phyloP scores from a whole-genome alignment of 2,113 vertebrate species.

The Chlamydotis undulata region DNA sequence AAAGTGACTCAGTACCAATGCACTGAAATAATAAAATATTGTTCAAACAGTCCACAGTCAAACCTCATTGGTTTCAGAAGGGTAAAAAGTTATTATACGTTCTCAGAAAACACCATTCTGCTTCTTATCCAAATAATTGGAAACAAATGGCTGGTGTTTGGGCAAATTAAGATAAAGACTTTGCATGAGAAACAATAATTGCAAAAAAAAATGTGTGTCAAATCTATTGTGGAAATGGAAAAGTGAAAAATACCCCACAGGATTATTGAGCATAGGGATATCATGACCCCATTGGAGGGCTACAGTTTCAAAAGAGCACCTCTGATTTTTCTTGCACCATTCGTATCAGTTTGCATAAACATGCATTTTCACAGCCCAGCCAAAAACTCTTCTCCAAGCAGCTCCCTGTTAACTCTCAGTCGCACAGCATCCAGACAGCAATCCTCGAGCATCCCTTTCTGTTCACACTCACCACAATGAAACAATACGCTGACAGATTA shows the following conservation, averaged over 20 bases:
- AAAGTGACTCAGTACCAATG: not conserved
- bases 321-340: not conserved
- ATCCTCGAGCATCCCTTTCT: not conserved
- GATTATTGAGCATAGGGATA: not conserved
- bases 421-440: not conserved
- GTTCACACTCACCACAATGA: not conserved
- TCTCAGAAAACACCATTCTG: not conserved
- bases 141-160: not conserved
- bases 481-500: not conserved
- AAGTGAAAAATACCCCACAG: accelerated
- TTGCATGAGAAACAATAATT: not conserved
- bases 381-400: not conserved
- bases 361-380: not conserved
- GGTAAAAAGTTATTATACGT: not conserved
- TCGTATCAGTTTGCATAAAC: not conserved
- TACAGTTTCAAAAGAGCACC: not conserved
- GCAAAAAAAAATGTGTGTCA: not conserved
- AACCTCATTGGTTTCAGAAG: not conserved
- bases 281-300: not conserved
- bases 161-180: not conserved
- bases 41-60: not conserved
- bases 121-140: not conserved
- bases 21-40: not conserved
- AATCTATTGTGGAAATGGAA: not conserved
- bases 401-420: not conserved